A percentile compares a stretch with the other conserved stretches of the same genome.
Conservation (phyloP, 2,888 invertebrate species). For the Agrochola litura region DNA sequence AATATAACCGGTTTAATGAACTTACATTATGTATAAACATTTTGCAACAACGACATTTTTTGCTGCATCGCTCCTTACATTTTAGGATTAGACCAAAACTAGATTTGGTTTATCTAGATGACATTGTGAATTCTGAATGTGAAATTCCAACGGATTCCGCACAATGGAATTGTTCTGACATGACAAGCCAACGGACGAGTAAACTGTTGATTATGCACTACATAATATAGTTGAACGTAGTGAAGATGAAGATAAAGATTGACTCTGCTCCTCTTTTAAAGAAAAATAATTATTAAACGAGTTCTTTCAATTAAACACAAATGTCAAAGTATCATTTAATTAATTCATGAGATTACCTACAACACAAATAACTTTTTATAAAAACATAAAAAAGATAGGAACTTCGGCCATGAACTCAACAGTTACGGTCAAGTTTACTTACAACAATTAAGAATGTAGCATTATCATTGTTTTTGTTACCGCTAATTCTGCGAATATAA, state of each 20-base stretch:
- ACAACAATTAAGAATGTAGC: constrained; percentile 51
- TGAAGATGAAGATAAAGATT: background rate
- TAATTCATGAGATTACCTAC: constrained; percentile 35
- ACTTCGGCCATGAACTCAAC: constrained; percentile 54
- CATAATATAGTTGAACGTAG: background rate
- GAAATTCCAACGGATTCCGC: constrained; percentile 37
- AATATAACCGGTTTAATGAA: constrained; percentile 52
- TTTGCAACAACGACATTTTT: constrained; percentile 55
- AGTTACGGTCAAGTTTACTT: constrained; percentile 54
- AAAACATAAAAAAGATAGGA: too few relatives aligned
- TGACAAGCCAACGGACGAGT: background rate
- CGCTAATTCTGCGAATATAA: constrained; percentile 34
- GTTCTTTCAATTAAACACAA: constrained; percentile 1
- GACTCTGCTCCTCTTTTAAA: background rate
- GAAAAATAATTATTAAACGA: background rate
- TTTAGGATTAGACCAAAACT: constrained; percentile 45
- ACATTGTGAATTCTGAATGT: constrained; percentile 53
- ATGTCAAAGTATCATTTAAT: constrained; percentile 38
- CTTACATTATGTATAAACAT: constrained; percentile 23
- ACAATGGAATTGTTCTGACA: constrained; percentile 50
- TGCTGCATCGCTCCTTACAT: constrained; percentile 21
- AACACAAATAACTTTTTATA: constrained; percentile 7
- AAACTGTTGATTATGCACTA: constrained; percentile 5
- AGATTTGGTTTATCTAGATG: constrained; percentile 62
- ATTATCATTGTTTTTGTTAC: constrained; percentile 50